Base-by-base conservation (phyloP, 2,797 vertebrate species). In the Poeciliopsis turneri region DNA sequence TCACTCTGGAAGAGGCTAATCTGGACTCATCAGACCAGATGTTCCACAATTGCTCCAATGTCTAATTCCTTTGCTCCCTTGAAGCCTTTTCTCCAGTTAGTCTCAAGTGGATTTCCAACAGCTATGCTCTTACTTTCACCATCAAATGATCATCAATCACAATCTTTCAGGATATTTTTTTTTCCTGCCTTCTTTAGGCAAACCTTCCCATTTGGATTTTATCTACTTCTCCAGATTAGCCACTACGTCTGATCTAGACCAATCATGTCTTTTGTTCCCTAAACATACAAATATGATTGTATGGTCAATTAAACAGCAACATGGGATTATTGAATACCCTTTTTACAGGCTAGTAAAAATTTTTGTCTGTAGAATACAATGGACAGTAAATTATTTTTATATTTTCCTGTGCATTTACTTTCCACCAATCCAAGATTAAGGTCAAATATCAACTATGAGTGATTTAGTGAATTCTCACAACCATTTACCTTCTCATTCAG, bases 401-500 rank as follows among this genome's bases (percentile, higher is more conserved):
- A 70, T 70, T 28, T 70, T 45, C 68, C 68, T 53, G 33, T 36
- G 2, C 4, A 30, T 4, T 55, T 53, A 18, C 45, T 4, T 77
- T 41, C 25, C 36, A 61, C 81, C 23, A 57, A 51, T 81, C 43
- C 39, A 46, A 69, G 28, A 78, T 75, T 43, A 20, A 79, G 79
- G 36, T 72, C 68, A 81, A 46, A 82, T 76, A 57, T 84, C 71
- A 81, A 49, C 81, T 79, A 70, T 66, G 77, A 59, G 43, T 81
- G 55, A 64, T 84, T 87, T 15, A 71, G n/a, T 53, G 20, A 49
- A 43, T 41, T 90, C 74, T 20, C 73, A 74, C 80, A 85, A 87
- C 82, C 75, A 39, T 81, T 84, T 68, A 82, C 84, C 79, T 78
- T 80, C 73, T 82, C 79, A 43, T 82, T 59, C 72, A 84, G 81